These are phyloP conservation scores for Ephialtes manifestator DNA, from an alignment of 2,888 invertebrate genomes.

Conservation along the genomic window DNA sequence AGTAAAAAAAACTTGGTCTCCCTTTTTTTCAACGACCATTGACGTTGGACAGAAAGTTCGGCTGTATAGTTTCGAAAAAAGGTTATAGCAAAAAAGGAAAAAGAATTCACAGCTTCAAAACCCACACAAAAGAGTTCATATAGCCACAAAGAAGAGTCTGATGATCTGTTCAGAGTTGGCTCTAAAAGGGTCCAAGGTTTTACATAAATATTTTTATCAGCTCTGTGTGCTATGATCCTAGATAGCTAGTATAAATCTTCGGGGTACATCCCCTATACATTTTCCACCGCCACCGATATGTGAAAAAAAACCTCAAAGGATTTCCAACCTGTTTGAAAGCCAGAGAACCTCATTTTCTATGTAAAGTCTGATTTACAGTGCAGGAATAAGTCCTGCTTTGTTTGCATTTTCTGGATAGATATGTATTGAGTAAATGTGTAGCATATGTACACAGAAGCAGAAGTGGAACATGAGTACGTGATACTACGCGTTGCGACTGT, in stretches of 20 bases:
- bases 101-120: slow-evolving; percentile 3
- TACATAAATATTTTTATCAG: slow-evolving; percentile 7
- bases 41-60: neutral
- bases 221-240: neutral
- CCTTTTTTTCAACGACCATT: neutral
- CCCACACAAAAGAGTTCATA: slow-evolving; percentile 18
- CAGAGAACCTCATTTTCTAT: neutral
- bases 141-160: neutral
- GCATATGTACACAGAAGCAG: neutral
- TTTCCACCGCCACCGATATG: neutral
- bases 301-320: neutral
- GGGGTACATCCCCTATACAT: neutral
- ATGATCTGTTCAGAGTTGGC: neutral
- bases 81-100: neutral
- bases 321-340: neutral
- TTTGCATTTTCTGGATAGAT: neutral
- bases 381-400: neutral
- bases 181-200: neutral
- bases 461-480: slow-evolving; percentile 16
- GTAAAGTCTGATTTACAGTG: neutral
- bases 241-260: neutral
- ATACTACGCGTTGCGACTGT: slow-evolving; percentile 2
- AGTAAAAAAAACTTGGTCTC: neutral
- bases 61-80: neutral
- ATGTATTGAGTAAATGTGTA: neutral